Conservation (phyloP, 2,113 vertebrate genomes). For the Saguinus midas region DNA sequence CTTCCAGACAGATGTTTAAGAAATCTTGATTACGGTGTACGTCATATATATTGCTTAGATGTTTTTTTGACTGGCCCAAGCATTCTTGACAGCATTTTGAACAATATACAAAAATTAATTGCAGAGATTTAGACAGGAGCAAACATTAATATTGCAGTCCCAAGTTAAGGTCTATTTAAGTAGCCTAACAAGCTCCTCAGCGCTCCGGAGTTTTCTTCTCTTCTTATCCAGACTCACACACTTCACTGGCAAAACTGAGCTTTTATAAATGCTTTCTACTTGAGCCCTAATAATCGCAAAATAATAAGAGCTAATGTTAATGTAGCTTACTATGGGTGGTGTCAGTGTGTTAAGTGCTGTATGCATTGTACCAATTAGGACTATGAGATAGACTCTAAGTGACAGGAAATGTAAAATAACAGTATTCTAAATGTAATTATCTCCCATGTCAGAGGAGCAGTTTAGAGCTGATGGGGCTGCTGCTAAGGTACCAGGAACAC, state of each 20-base stretch:
- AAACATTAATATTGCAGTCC: neutral
- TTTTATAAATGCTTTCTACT: conserved; percentile 41
- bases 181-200: neutral
- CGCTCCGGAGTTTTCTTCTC: neutral
- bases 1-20: neutral
- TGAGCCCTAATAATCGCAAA: neutral
- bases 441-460: neutral
- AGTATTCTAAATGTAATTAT: neutral
- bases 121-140: neutral
- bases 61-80: neutral
- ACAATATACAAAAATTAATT: neutral
- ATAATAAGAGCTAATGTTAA: neutral
- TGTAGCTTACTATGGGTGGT: neutral
- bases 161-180: neutral
- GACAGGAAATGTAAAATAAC: neutral
- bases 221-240: neutral
- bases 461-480: neutral
- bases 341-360: neutral
- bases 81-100: neutral
- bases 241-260: conserved; percentile 13
- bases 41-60: neutral
- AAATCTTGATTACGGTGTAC: neutral
- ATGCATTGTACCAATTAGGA: neutral
- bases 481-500: neutral
- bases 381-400: neutral